Percentiles rank a stretch among this genome's conserved stretches.
Evolutionary conservation across 2,797 vertebrate species (phyloP).

Genomic region (Ataeniobius toweri): DNA sequence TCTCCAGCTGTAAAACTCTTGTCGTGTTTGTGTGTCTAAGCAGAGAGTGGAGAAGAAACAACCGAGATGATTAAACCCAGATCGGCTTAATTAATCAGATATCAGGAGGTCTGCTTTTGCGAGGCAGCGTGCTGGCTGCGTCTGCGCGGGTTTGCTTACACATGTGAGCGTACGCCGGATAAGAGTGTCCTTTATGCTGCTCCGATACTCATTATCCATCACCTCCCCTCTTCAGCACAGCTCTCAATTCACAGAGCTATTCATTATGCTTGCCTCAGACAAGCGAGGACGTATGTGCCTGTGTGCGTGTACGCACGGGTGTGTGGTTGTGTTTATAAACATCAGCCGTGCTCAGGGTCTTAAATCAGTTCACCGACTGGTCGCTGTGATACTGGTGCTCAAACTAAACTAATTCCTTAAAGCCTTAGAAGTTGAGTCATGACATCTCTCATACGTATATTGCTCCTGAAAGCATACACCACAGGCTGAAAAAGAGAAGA

Average conservation of each 20-base stretch:
- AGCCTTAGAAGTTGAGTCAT: constrained; percentile 63
- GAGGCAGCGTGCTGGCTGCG: constrained; percentile 45
- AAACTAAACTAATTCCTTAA: constrained; percentile 59
- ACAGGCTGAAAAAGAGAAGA: constrained; percentile 27
- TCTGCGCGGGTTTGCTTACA: constrained; percentile 34
- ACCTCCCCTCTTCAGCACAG: constrained; percentile 64
- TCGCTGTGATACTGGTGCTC: constrained; percentile 56
- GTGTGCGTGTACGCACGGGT: constrained; percentile 19
- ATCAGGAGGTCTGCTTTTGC: constrained; percentile 63
- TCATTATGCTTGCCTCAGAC: constrained; percentile 68
- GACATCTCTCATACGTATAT: constrained; percentile 45
- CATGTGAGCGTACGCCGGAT: constrained; percentile 36
- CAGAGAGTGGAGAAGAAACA: constrained; percentile 47
- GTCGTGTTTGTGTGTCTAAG: constrained; percentile 33
- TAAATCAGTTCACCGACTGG: constrained; percentile 63
- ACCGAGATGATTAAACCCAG: constrained; percentile 65
- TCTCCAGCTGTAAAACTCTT: constrained; percentile 49
- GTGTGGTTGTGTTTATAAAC: constrained; percentile 57
- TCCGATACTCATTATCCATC: constrained; percentile 74
- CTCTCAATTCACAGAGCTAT: constrained; percentile 62
- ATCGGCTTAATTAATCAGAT: constrained; percentile 78
- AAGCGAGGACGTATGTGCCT: constrained; percentile 53
- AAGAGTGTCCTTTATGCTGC: constrained; percentile 61
- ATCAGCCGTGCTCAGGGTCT: constrained; percentile 58
- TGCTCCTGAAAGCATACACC: constrained; percentile 48